These are phyloP conservation scores for Drosophila watanabei DNA, from an alignment of 1,140 invertebrate genomes.

Conservation along the genomic window DNA sequence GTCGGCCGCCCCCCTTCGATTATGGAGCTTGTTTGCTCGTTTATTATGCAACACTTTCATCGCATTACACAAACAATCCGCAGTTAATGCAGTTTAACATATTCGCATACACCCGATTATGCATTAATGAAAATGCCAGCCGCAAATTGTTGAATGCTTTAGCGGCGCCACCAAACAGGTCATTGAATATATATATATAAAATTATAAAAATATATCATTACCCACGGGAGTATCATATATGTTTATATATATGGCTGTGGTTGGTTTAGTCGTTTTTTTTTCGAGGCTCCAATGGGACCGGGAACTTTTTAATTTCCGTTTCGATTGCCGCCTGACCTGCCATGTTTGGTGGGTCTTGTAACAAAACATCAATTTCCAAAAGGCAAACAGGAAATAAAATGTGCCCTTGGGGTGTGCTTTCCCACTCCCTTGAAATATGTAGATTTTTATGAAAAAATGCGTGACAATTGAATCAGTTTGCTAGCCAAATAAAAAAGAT, in stretches of 20 bases:
- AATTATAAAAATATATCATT: constrained; percentile 5
- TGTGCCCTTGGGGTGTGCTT: constrained; percentile 1
- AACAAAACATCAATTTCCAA: constrained; percentile 47
- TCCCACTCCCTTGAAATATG: background rate
- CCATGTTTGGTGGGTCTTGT: constrained; percentile 8
- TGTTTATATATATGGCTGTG: background rate
- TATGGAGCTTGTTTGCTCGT: constrained; percentile 33
- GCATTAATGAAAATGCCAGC: constrained; percentile 63
- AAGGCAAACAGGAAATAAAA: constrained; percentile 44
- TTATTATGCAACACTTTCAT: constrained; percentile 71
- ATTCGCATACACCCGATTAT: constrained; percentile 55
- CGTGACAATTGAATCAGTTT: constrained; percentile 7
- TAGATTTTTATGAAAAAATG: background rate
- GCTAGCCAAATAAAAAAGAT: background rate
- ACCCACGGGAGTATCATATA: background rate
- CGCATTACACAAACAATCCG: constrained; percentile 60
- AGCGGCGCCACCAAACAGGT: background rate
- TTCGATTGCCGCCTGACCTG: constrained; percentile 43
- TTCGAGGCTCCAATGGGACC: background rate
- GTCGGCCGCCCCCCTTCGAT: constrained; percentile 8
- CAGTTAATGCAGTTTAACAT: constrained; percentile 59
- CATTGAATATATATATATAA: constrained; percentile 8
- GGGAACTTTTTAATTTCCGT: constrained; percentile 63
- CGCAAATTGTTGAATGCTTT: constrained; percentile 61
- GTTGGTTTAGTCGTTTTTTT: background rate